Base-by-base conservation (phyloP, 35 echinoderm and acorn worm genomes). In the Anneissia japonica region DNA sequence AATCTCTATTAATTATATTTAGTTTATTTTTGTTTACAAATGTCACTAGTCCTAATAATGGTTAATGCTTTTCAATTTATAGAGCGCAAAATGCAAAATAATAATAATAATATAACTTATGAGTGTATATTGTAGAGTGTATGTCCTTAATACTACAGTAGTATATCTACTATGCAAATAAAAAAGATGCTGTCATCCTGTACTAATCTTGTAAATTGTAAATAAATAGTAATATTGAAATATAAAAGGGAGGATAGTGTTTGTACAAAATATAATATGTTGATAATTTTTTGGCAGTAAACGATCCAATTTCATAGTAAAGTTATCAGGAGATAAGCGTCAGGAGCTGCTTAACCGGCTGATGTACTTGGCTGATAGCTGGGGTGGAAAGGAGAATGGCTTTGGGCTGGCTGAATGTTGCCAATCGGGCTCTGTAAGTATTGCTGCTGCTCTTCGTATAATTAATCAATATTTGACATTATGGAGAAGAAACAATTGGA, bases 331-430 rank as follows among this genome's bases (percentile, higher is more conserved):
- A 40, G 89, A 93, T 46, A 97, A 97, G 87, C 74, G 95, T 21
- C 88, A 91, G 79, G 91, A 93, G 38, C 85, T 97, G 17, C 91
- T 97, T 34, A 93, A 88, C 30, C 46, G 91, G 23, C 85, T 97
- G 23, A 97, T 86, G 0, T 93, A 91, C 41, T 86, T 97, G n/a
- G 95, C 95, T 19, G 95, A 97, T 86, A 97, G 95, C 51, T 97
- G 95, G 95, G 95, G 95, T 35, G 95, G 95, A 17, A 97, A 97
- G 77, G 92, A 97, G 45, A 97, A 97, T 89, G 95, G 95, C 13
- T 97, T 97, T 86, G 95, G 95, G 23, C 76, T 97, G 40, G 95
- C 95, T 34, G 91, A 93, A 45, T 97, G 95, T 83, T 97, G 95
- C 55, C 88, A 83, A 38, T 76, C 77, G 75, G 77, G 84, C 32